Percentiles rank a stretch among this genome's conserved stretches.
Evolutionary conservation across 2,113 vertebrate genomes (phyloP).

Genomic region (Formicarius rufipectus): DNA sequence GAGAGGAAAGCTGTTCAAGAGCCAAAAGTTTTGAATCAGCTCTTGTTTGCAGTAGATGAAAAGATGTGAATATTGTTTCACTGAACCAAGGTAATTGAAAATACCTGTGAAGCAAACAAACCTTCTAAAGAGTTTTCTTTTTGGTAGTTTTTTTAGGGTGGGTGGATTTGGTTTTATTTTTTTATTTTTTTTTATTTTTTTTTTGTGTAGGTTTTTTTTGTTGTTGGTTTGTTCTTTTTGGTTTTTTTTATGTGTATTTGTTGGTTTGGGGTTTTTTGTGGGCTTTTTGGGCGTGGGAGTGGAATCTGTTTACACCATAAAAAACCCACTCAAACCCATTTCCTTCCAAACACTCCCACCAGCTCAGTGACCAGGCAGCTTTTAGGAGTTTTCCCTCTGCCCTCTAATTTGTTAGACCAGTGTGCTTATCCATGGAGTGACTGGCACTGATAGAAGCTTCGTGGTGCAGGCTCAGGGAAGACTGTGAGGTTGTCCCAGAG

Average conservation of each 20-base stretch:
- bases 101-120: background rate
- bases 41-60: background rate
- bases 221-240: background rate
- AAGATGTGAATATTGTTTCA: background rate
- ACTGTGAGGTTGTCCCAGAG: background rate
- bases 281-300: fast-evolving
- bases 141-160: no score
- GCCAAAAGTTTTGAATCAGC: background rate
- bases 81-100: background rate
- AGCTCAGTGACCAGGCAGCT: background rate
- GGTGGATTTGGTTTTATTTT: no score
- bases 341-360: background rate
- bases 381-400: background rate
- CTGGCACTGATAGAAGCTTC: background rate
- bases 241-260: background rate
- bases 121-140: background rate
- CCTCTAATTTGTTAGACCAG: background rate
- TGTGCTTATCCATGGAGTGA: fast-evolving
- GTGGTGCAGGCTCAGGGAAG: background rate
- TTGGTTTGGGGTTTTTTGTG: background rate
- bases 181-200: no score
- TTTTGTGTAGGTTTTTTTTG: background rate
- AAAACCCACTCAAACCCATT: background rate
- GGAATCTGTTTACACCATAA: background rate
- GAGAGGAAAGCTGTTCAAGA: background rate